A percentile compares a stretch with the other conserved stretches of the same genome.
phyloP scores from a whole-genome alignment of 2,797 vertebrate species.

The Brotogeris chrysoptera region DNA sequence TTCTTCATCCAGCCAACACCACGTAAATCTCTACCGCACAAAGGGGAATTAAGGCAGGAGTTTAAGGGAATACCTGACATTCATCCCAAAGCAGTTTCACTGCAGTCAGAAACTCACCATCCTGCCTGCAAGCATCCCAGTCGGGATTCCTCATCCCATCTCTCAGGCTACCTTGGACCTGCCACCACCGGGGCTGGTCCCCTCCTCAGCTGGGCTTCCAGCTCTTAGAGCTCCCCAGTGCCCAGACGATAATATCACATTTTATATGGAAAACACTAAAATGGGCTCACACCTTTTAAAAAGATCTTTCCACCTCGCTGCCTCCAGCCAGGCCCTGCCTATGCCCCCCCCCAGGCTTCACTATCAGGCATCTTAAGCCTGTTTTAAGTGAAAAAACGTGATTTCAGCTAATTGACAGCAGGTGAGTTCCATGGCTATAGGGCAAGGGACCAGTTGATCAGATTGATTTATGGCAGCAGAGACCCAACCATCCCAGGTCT shows the following conservation, averaged over 20 bases:
- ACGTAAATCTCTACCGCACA: rapidly evolving
- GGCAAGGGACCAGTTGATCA: slow-evolving; percentile 48
- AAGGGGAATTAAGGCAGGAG: rapidly evolving
- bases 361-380: slow-evolving; percentile 57
- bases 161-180: not conserved
- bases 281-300: slow-evolving; percentile 74
- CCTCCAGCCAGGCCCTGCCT: slow-evolving; percentile 33
- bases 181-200: not conserved
- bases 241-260: not conserved
- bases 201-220: not conserved
- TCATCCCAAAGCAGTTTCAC: not conserved
- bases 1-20: rapidly evolving
- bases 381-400: slow-evolving; percentile 78
- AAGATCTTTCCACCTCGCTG: slow-evolving; percentile 72
- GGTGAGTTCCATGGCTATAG: slow-evolving; percentile 59
- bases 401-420: slow-evolving; percentile 79
- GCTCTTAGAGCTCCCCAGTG: slow-evolving; percentile 20
- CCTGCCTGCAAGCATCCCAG: rapidly evolving
- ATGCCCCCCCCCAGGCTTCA: slow-evolving; percentile 43
- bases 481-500: slow-evolving; percentile 35
- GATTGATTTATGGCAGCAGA: slow-evolving; percentile 60
- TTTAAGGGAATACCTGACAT: not conserved
- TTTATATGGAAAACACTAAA: slow-evolving; percentile 74
- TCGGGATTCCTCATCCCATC: not conserved
- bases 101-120: rapidly evolving